Conservation (phyloP, 2,113 vertebrate genomes). For the Urocitellus parryii region DNA sequence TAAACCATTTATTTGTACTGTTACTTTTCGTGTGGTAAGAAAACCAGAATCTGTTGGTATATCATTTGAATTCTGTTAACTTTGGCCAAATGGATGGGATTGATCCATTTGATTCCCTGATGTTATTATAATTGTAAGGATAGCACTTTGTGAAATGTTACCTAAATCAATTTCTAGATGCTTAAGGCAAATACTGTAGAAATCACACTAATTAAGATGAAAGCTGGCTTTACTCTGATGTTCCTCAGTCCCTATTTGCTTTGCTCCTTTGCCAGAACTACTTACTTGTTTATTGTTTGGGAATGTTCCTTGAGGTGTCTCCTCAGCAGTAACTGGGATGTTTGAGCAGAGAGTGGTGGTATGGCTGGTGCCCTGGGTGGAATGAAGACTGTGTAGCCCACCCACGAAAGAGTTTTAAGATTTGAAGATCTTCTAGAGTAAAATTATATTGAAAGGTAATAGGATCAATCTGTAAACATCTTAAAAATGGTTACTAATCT, state of each 20-base stretch:
- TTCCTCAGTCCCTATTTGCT: slow-evolving; percentile 11
- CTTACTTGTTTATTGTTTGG: not conserved
- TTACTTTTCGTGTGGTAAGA: slow-evolving; percentile 50
- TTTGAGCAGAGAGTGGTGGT: not conserved
- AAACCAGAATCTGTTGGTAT: not conserved
- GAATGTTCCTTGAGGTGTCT: slow-evolving; percentile 42
- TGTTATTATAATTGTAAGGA: not conserved
- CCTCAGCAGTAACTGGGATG: not conserved
- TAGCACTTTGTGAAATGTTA: slow-evolving; percentile 27
- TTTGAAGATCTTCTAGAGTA: not conserved
- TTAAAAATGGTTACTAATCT: slow-evolving; percentile 50
- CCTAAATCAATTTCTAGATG: slow-evolving; percentile 38
- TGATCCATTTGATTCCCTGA: not conserved
- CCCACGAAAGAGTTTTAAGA: not conserved
- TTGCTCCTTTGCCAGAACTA: slow-evolving; percentile 24
- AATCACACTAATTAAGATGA: slow-evolving; percentile 53
- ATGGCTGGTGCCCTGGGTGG: not conserved
- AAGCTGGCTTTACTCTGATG: not conserved
- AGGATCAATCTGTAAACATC: not conserved
- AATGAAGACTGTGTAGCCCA: not conserved
- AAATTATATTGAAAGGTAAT: not conserved
- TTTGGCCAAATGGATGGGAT: slow-evolving; percentile 11
- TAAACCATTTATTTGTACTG: not conserved
- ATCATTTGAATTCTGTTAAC: not conserved
- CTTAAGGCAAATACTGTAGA: slow-evolving; percentile 40